phyloP scores from a whole-genome alignment of 2,888 invertebrate species.

The Nymphalis c-album region DNA sequence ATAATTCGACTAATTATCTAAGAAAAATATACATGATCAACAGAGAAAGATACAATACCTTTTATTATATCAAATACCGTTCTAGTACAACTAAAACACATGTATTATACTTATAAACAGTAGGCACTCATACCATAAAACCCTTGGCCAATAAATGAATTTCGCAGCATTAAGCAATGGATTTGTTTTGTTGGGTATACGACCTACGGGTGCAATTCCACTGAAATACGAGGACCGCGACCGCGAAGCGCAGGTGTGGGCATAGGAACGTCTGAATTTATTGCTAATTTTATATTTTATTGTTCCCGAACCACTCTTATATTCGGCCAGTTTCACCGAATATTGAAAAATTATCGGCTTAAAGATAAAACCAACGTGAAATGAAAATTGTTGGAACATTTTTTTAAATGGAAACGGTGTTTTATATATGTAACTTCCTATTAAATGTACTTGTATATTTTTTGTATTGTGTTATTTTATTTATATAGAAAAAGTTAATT shows the following conservation, averaged over 20 bases:
- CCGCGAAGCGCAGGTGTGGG: slow-evolving; percentile 66
- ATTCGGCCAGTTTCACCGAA: slow-evolving; percentile 25
- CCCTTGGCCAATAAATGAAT: slow-evolving; percentile 37
- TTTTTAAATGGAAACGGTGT: not conserved
- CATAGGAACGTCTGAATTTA: slow-evolving; percentile 68
- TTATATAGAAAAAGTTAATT: no score
- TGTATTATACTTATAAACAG: slow-evolving; percentile 6
- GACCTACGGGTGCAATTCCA: slow-evolving; percentile 69
- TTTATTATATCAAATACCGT: not conserved
- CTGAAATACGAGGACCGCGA: slow-evolving; percentile 69
- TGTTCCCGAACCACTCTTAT: slow-evolving; percentile 19
- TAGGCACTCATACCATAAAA: slow-evolving; percentile 7
- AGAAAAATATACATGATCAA: no score
- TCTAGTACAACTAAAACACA: not conserved
- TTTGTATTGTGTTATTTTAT: no score
- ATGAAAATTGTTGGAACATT: not conserved
- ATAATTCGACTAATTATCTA: no score
- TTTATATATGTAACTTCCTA: not conserved
- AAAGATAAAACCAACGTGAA: not conserved
- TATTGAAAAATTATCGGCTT: slow-evolving; percentile 18
- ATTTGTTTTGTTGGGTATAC: slow-evolving; percentile 39
- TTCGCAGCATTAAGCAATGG: slow-evolving; percentile 41
- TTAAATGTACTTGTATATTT: no score
- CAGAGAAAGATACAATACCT: not conserved
- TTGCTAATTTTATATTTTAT: slow-evolving; percentile 67